Conservation (phyloP, 1,140 invertebrate species). For the Meloidogyne hapla region DNA sequence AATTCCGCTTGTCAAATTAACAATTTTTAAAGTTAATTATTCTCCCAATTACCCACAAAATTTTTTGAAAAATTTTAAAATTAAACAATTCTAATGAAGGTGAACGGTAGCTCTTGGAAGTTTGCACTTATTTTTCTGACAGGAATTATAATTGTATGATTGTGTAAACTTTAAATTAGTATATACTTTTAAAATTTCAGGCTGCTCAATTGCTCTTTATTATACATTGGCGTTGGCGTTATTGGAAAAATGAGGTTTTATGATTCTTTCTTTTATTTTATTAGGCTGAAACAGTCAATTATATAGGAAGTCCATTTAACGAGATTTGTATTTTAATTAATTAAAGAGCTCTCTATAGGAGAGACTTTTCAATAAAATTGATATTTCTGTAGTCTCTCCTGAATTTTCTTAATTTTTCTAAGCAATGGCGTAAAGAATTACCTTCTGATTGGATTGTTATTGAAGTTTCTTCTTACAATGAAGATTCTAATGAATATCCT, state of each 20-base stretch:
- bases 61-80: not conserved
- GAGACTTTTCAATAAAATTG: too few species aligned
- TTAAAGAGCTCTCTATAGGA: too few species aligned
- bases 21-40: too few species aligned
- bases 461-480: slow-evolving; percentile 4
- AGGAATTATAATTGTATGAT: slow-evolving; percentile 23
- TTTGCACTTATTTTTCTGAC: slow-evolving; percentile 23
- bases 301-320: too few species aligned
- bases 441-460: slow-evolving; percentile 23
- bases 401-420: too few species aligned
- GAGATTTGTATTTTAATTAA: too few species aligned
- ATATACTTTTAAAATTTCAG: not conserved
- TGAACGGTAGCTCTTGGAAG: slow-evolving; percentile 22
- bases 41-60: not conserved
- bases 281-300: too few species aligned
- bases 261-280: too few species aligned
- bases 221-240: slow-evolving; percentile 21
- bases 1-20: not conserved
- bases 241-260: slow-evolving; percentile 18
- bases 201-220: slow-evolving; percentile 24
- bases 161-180: not conserved
- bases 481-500: not conserved
- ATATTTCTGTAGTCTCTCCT: too few species aligned
- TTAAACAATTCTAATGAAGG: slow-evolving; percentile 12
- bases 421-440: not conserved